phyloP scores from a whole-genome alignment of 2,888 invertebrate species.

The Colletes collaris region DNA sequence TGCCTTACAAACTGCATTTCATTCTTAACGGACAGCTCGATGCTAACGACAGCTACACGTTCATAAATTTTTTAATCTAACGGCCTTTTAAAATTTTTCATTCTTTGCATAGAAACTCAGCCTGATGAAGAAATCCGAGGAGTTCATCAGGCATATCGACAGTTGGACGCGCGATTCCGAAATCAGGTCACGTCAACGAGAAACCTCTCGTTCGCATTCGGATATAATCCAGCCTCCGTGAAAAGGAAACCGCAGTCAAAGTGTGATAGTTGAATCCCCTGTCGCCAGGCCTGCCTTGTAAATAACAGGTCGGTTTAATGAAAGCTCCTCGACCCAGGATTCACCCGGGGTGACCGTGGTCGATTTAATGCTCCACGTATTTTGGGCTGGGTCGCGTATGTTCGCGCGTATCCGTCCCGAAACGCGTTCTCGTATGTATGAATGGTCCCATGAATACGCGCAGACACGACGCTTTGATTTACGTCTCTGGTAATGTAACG shows the following conservation, averaged over 20 bases:
- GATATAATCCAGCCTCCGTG: conserved; percentile 47
- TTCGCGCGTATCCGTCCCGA: conserved; percentile 7
- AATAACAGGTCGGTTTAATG: conserved; percentile 47
- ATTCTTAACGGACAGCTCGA: too few species aligned
- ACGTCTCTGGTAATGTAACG: conserved; percentile 27
- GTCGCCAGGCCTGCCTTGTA: conserved; percentile 10
- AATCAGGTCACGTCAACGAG: conserved; percentile 59
- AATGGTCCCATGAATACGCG: conserved; percentile 34
- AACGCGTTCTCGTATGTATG: conserved; percentile 24
- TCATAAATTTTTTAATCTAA: too few species aligned
- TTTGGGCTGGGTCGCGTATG: neutral
- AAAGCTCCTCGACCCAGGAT: conserved; percentile 26
- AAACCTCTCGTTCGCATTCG: conserved; percentile 20
- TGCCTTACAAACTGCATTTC: too few species aligned
- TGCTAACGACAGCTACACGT: too few species aligned
- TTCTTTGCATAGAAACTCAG: neutral
- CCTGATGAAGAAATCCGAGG: neutral
- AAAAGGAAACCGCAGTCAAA: conserved; percentile 54
- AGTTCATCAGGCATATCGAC: conserved; percentile 31
- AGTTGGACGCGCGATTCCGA: conserved; percentile 14
- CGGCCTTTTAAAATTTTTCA: neutral
- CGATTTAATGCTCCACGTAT: conserved; percentile 9
- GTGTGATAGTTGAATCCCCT: conserved; percentile 38
- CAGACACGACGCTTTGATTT: conserved; percentile 21
- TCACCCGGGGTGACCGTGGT: conserved; percentile 5